Evolutionary conservation across 2,113 vertebrate genomes (phyloP).

Genomic region (Benitochromis conjunctus): DNA sequence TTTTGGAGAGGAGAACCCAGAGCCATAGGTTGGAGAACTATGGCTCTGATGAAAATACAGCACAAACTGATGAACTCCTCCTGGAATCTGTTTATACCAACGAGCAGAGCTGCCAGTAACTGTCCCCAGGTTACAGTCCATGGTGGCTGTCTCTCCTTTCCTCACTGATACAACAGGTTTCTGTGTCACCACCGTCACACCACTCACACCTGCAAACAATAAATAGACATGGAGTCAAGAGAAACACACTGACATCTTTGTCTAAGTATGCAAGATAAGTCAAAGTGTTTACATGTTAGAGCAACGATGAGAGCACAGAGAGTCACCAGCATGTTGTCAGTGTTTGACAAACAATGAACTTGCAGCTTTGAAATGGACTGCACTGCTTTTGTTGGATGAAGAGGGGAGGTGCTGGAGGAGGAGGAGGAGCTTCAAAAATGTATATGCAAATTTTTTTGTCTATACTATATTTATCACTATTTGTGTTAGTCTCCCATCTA

Average conservation of each 20-base stretch:
- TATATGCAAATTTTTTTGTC: neutral
- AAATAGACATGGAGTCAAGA: neutral
- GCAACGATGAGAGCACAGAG: slow-evolving; percentile 42
- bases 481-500: neutral
- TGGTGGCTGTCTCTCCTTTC: slow-evolving; percentile 1
- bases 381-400: accelerated
- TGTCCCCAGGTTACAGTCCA: neutral
- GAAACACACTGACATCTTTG: accelerated
- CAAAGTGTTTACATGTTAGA: slow-evolving; percentile 30
- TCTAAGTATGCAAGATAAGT: neutral
- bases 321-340: slow-evolving; percentile 53
- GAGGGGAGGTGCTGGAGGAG: neutral
- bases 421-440: neutral
- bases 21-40: too few species aligned
- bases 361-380: too few species aligned
- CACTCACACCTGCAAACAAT: slow-evolving; percentile 39
- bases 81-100: too few species aligned
- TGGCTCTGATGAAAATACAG: too few species aligned
- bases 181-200: slow-evolving; percentile 43
- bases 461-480: neutral
- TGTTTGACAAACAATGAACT: neutral
- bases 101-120: too few species aligned
- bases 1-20: too few species aligned
- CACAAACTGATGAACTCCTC: too few species aligned
- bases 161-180: slow-evolving; percentile 28